phyloP scores from a whole-genome alignment of 2,113 vertebrate species.

The Forbesichthys papilliferus region DNA sequence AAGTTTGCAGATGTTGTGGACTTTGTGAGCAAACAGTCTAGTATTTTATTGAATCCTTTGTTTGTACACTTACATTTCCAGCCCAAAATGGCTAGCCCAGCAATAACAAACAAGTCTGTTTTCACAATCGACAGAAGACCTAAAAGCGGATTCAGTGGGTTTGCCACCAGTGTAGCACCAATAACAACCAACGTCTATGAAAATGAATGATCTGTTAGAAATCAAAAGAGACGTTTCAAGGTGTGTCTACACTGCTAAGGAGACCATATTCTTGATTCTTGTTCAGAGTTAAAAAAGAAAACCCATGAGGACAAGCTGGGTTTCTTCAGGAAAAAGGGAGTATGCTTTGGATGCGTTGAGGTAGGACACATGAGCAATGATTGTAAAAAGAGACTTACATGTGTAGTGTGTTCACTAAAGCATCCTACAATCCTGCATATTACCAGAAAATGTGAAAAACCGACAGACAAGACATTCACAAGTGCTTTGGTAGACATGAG shows the following conservation, averaged over 20 bases:
- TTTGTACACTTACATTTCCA: too few species aligned
- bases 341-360: slow-evolving; percentile 16
- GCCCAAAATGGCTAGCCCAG: too few species aligned
- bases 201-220: too few species aligned
- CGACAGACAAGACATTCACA: background rate
- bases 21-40: too few species aligned
- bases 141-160: too few species aligned
- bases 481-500: background rate
- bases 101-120: too few species aligned
- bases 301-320: background rate
- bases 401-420: background rate
- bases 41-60: too few species aligned
- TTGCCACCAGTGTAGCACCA: too few species aligned
- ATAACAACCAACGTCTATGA: too few species aligned
- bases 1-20: too few species aligned
- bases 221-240: background rate
- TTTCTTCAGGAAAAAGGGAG: slow-evolving; percentile 3
- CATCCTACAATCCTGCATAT: slow-evolving; percentile 4
- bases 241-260: slow-evolving; percentile 12
- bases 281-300: slow-evolving; percentile 6
- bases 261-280: background rate
- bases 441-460: background rate
- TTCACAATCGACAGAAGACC: too few species aligned
- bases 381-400: slow-evolving; percentile 7
- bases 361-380: slow-evolving; percentile 8